Evolutionary conservation across 2,113 vertebrate genomes (phyloP).

Genomic region (Siniperca knerii): DNA sequence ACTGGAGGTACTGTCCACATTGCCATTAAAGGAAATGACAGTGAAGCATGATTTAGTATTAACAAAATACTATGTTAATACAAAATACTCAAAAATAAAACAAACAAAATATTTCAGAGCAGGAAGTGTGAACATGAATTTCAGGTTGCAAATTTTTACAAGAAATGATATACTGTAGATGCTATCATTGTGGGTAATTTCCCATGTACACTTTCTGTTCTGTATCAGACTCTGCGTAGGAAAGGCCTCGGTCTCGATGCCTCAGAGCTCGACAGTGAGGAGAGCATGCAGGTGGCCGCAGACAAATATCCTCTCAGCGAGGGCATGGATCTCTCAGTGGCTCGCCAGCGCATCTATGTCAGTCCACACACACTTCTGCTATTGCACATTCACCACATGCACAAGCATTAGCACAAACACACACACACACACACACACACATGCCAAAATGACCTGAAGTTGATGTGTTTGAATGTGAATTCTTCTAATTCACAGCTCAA

Average conservation of each 20-base stretch:
- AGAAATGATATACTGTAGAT: background rate
- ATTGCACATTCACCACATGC: background rate
- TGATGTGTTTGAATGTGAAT: background rate
- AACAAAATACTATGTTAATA: background rate
- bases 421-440: background rate
- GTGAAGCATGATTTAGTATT: background rate
- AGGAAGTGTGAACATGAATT: background rate
- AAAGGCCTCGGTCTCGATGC: constrained; percentile 90
- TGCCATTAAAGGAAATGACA: background rate
- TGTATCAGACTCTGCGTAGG: constrained; percentile 90
- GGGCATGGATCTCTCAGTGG: constrained; percentile 85
- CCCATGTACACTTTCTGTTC: constrained; percentile 16
- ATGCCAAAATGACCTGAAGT: background rate
- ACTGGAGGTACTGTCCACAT: constrained; percentile 85
- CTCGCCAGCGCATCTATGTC: constrained; percentile 88
- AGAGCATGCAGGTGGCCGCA: constrained; percentile 78
- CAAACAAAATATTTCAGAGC: background rate
- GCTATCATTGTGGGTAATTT: background rate
- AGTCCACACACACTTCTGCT: constrained; percentile 78
- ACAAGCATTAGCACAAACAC: background rate
- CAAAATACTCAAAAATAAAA: too few relatives aligned
- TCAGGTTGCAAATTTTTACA: background rate
- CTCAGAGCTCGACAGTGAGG: constrained; percentile 89
- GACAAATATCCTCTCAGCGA: constrained; percentile 86
- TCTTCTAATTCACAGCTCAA: background rate